Percentiles rank a stretch among this genome's conserved stretches.
phyloP scores from a whole-genome alignment of 2,888 invertebrate genomes.

The Euclidia mi region DNA sequence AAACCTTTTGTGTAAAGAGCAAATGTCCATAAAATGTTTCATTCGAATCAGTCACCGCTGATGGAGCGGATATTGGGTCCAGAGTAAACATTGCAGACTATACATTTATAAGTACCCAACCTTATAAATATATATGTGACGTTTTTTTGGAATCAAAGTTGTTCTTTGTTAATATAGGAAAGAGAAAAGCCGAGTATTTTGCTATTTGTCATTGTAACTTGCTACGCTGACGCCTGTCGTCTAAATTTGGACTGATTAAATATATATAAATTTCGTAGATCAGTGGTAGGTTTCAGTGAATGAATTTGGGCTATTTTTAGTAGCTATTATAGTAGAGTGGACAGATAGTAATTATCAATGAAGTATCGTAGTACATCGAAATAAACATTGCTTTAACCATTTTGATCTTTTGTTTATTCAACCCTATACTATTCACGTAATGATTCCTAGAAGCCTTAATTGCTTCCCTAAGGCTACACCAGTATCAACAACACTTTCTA shows the following conservation, averaged over 20 bases:
- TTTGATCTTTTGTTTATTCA: no score
- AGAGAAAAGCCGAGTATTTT: slow-evolving; percentile 21
- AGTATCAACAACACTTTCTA: no score
- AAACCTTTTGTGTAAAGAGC: slow-evolving; percentile 21
- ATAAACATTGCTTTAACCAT: no score
- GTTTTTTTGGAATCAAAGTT: not conserved
- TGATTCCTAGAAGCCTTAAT: no score
- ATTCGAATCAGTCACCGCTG: slow-evolving; percentile 31
- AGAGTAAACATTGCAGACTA: slow-evolving; percentile 27
- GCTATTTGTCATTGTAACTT: slow-evolving; percentile 37
- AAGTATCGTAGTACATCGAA: no score
- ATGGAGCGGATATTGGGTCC: slow-evolving; percentile 36
- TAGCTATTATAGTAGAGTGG: no score
- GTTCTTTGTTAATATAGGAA: slow-evolving; percentile 20
- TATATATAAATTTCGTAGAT: slow-evolving; percentile 6
- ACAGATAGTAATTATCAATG: no score
- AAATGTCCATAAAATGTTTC: slow-evolving; percentile 35
- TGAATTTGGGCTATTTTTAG: no score
- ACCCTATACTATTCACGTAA: no score
- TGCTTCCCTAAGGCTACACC: no score
- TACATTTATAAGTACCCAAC: slow-evolving; percentile 20
- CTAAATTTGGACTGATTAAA: slow-evolving; percentile 25
- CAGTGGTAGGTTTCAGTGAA: slow-evolving; percentile 4
- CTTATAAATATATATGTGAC: not conserved
- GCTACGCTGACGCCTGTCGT: slow-evolving; percentile 17